Conservation (phyloP, 2,113 vertebrate species). For the Paramisgurnus dabryanus region DNA sequence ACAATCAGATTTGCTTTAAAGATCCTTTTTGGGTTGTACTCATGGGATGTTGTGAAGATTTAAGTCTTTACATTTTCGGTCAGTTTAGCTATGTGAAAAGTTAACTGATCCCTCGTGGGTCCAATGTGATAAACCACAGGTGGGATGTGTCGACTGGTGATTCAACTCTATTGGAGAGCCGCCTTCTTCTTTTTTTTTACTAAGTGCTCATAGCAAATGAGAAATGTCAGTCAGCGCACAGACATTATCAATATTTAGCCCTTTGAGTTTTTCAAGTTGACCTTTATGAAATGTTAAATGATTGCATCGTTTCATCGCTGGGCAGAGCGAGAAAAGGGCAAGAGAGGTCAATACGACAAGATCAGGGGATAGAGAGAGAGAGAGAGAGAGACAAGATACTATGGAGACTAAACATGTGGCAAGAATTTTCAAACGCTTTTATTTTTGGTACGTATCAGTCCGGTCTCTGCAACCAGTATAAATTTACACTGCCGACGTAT, state of each 20-base stretch:
- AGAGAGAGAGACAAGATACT: slow-evolving; percentile 14
- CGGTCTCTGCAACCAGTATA: not conserved
- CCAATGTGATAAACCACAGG: not conserved
- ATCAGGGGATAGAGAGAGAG: slow-evolving; percentile 40
- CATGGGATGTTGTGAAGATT: no score
- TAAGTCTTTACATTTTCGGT: not conserved
- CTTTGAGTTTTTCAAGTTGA: slow-evolving; percentile 66
- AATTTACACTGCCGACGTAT: no score
- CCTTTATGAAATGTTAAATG: slow-evolving; percentile 77
- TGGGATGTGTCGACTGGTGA: slow-evolving; percentile 7
- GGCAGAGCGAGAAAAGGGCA: slow-evolving; percentile 58
- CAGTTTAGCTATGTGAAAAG: not conserved
- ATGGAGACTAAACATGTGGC: slow-evolving; percentile 13
- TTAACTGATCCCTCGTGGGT: not conserved
- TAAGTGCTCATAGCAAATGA: slow-evolving; percentile 35
- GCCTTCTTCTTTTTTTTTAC: slow-evolving; percentile 19
- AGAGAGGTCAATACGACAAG: slow-evolving; percentile 53
- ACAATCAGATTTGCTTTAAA: no score
- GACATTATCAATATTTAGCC: slow-evolving; percentile 68
- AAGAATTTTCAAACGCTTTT: not conserved
- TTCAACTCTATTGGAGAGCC: slow-evolving; percentile 20
- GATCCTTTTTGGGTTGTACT: no score
- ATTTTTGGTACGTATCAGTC: not conserved
- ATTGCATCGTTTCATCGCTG: slow-evolving; percentile 53
- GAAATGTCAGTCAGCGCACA: slow-evolving; percentile 71